A percentile compares a stretch with the other conserved stretches of the same genome.
These are phyloP conservation scores for Epinotia demarniana DNA, from an alignment of 2,888 invertebrate genomes.

Conservation along the genomic window DNA sequence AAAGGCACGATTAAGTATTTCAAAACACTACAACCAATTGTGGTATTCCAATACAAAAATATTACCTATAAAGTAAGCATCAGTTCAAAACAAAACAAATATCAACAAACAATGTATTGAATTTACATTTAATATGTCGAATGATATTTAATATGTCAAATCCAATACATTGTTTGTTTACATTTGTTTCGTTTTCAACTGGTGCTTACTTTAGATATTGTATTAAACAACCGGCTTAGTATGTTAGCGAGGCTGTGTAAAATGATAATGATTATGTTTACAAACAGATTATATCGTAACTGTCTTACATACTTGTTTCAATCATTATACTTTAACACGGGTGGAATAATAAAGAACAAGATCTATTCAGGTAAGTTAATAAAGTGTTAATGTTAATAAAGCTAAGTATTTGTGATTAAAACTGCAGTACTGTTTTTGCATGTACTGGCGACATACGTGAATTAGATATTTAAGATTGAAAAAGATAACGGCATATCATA, in stretches of 20 bases:
- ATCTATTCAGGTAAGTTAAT: neutral
- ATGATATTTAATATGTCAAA: too few species aligned
- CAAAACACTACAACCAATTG: neutral
- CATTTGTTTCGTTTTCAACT: too few species aligned
- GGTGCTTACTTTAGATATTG: too few species aligned
- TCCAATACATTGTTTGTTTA: too few species aligned
- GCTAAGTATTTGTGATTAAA: constrained; percentile 21
- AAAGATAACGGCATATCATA: constrained; percentile 44
- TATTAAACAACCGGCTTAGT: neutral
- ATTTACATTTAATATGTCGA: too few species aligned
- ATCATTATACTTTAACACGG: constrained; percentile 9
- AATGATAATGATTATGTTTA: neutral
- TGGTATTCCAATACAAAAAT: too few species aligned
- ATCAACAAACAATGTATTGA: too few species aligned
- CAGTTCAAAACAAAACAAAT: too few species aligned
- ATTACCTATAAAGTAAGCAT: too few species aligned
- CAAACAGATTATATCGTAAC: neutral
- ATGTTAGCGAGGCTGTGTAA: neutral
- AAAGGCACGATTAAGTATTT: neutral
- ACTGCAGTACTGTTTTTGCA: constrained; percentile 27
- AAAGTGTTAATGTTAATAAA: constrained; percentile 17
- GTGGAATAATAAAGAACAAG: neutral
- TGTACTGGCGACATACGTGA: constrained; percentile 49
- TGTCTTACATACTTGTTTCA: neutral
- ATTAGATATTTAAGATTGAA: constrained; percentile 36